Evolutionary conservation across 2,797 vertebrate genomes (phyloP).

Genomic region (Coluber constrictor): DNA sequence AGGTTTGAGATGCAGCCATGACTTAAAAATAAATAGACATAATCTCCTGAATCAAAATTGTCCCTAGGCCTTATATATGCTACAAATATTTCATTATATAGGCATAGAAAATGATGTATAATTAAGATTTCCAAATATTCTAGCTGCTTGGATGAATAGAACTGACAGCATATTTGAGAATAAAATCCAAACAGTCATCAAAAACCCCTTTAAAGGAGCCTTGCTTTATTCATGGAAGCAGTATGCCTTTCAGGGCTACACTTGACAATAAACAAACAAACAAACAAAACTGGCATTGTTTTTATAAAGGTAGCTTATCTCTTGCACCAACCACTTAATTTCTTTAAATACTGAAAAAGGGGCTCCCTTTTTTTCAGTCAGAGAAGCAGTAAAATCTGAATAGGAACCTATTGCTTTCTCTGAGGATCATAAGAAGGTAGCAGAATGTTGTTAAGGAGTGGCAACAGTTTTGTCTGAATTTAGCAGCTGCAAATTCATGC

Average conservation of each 20-base stretch:
- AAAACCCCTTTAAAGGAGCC: constrained; percentile 21
- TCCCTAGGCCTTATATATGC: neutral
- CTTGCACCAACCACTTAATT: constrained; percentile 43
- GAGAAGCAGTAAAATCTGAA: constrained; percentile 26
- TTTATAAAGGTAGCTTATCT: constrained; percentile 35
- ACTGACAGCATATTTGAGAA: constrained; percentile 29
- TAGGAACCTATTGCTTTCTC: constrained; percentile 10
- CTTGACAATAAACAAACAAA: neutral
- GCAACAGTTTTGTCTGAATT: constrained; percentile 33
- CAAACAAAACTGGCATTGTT: constrained; percentile 8
- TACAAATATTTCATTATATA: neutral
- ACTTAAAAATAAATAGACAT: neutral
- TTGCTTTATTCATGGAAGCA: constrained; percentile 20
- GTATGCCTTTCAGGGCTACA: constrained; percentile 28
- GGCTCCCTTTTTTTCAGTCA: constrained; percentile 22
- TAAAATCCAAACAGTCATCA: constrained; percentile 29
- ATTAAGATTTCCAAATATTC: neutral
- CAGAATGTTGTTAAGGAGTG: constrained; percentile 9
- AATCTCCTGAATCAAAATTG: neutral
- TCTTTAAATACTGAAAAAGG: constrained; percentile 42
- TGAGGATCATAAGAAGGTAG: neutral
- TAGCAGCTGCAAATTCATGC: neutral
- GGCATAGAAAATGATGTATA: neutral
- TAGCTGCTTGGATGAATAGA: constrained; percentile 22
- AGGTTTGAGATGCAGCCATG: neutral